Base-by-base conservation (phyloP, 2,888 invertebrate species). In the Colostygia pectinataria region DNA sequence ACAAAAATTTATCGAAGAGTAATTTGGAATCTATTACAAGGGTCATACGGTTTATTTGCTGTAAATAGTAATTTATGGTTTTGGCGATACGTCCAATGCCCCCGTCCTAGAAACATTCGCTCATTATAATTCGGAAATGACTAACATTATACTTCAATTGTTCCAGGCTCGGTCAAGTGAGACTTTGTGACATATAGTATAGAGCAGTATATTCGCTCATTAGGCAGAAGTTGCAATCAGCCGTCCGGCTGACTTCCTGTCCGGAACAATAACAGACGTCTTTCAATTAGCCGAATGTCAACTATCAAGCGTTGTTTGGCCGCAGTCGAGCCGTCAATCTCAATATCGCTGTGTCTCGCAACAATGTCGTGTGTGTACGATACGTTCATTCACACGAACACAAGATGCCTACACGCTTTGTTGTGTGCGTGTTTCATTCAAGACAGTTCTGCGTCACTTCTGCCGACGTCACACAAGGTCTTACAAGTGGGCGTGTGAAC, bases 41-140 rank as follows among this genome's bases (percentile, higher is more conserved):
- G 48, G n/a, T 15, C 51, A 66, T 74, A 80, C 55, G 68, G 74
- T 55, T 45, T 44, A 65, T 65, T 58, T 66, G 73, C 24, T 5
- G 4, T 13, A 14, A 8, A 9, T 14, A 14, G 37, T 24, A 23
- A 23, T 5, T 71, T 82, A 79, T 74, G 74, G 78, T 82, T 85
- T 85, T 83, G 71, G 83, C 82, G 74, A 77, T 72, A 71, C 72
- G 83, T 80, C 80, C 83, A 81, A 78, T 81, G 83, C 82, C 80
- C 83, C 75, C 74, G 73, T 77, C 80, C 80, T 69, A 66, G 71
- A 73, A 70, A 74, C 73, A 67, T 71, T 66, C 66, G 65, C 77
- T 80, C 80, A 85, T 86, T 84, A 83, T 80, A 82, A 80, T 85
- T 87, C 80, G 86, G 88, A 88, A 83, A 83, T 89, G 89, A 89